These are phyloP conservation scores for Adelges cooleyi DNA, from an alignment of 1,140 invertebrate species.

Conservation along the genomic window DNA sequence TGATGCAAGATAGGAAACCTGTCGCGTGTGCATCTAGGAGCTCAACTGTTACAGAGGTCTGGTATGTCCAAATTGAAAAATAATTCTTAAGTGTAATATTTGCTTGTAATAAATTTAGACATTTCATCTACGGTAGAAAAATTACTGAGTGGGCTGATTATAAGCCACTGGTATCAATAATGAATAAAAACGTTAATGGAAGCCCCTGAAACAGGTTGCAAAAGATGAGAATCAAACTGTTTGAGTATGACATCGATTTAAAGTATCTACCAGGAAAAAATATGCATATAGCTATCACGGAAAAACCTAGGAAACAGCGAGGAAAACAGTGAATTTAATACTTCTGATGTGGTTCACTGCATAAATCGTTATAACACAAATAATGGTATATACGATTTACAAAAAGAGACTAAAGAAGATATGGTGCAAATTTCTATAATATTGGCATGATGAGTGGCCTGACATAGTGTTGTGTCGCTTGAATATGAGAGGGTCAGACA, in stretches of 20 bases:
- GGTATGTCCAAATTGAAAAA: constrained; percentile 31
- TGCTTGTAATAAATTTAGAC: constrained; percentile 10
- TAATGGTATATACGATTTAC: not conserved
- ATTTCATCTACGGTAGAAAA: constrained; percentile 9
- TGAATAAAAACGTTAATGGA: not conserved
- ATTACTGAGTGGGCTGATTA: not conserved
- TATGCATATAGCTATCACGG: too few relatives aligned
- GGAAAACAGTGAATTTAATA: constrained; percentile 33
- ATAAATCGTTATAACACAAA: not conserved
- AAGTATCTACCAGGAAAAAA: constrained; percentile 6
- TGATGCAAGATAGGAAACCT: constrained; percentile 34
- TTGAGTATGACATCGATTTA: not conserved
- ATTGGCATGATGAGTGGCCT: too few relatives aligned
- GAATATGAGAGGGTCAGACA: too few relatives aligned
- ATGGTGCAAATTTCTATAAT: too few relatives aligned
- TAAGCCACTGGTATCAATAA: not conserved
- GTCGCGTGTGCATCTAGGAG: constrained; percentile 31
- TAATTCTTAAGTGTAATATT: constrained; percentile 30
- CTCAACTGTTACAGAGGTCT: constrained; percentile 32
- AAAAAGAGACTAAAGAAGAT: not conserved
- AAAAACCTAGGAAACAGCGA: too few relatives aligned
- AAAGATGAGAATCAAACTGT: constrained; percentile 7
- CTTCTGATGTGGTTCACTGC: constrained; percentile 37
- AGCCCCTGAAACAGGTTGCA: not conserved
- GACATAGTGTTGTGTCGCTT: too few relatives aligned